Conservation (phyloP, 2,113 vertebrate species). For the Arizona elegans region DNA sequence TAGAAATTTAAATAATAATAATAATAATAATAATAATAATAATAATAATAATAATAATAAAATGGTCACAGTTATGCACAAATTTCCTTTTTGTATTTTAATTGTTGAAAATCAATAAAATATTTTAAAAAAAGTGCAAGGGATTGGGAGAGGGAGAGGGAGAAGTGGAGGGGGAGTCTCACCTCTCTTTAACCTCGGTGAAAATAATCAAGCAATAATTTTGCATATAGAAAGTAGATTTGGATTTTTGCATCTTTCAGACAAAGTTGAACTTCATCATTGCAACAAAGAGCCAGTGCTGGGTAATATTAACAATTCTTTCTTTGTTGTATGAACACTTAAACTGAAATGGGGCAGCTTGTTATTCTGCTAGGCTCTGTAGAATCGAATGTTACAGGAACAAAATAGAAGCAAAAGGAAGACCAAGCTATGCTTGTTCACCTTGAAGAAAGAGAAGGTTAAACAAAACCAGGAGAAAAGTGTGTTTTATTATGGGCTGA, state of each 20-base stretch:
- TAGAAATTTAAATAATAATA: too few species aligned
- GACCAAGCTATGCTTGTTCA: background rate
- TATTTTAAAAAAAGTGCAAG: background rate
- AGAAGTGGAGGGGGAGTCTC: background rate
- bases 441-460: background rate
- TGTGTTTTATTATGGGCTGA: background rate
- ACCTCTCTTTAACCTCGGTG: background rate
- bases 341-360: background rate
- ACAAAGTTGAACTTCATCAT: background rate
- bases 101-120: too few species aligned
- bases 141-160: background rate
- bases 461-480: background rate
- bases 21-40: too few species aligned
- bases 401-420: background rate
- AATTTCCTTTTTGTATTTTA: too few species aligned
- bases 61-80: too few species aligned
- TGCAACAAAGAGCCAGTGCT: background rate
- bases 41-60: too few species aligned
- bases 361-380: background rate
- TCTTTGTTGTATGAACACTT: background rate
- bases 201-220: background rate
- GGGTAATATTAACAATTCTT: background rate
- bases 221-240: background rate
- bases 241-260: background rate
- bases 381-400: background rate